These are phyloP conservation scores for Anastrepha obliqua DNA, from an alignment of 1,140 invertebrate species.

Conservation along the genomic window DNA sequence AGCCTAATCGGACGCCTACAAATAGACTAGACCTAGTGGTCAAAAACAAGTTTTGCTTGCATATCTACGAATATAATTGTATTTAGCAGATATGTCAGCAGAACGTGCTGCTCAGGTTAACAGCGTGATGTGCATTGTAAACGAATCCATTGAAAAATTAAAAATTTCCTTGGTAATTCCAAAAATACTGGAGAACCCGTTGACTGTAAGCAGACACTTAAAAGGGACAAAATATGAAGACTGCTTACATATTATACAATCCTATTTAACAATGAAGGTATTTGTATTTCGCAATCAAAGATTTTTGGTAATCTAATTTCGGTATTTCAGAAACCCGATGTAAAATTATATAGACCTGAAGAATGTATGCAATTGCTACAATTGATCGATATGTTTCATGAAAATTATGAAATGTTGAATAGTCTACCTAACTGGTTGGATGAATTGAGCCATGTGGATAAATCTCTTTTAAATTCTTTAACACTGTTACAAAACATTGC, in stretches of 20 bases:
- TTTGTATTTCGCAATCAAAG: background rate
- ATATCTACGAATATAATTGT: background rate
- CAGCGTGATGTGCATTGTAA: slow-evolving; percentile 55
- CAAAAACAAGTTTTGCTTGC: background rate
- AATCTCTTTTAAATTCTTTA: slow-evolving; percentile 55
- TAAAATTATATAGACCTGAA: background rate
- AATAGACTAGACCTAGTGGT: too few species aligned
- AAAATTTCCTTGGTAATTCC: slow-evolving; percentile 55
- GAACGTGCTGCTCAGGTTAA: slow-evolving; percentile 50
- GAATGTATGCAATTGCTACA: slow-evolving; percentile 29
- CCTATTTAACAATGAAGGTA: slow-evolving; percentile 52
- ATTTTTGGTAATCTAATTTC: background rate
- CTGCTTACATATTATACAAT: slow-evolving; percentile 28
- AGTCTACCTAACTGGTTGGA: slow-evolving; percentile 37
- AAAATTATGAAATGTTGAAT: slow-evolving; percentile 54
- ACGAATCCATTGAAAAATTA: slow-evolving; percentile 56
- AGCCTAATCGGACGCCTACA: background rate
- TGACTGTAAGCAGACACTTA: slow-evolving; percentile 37
- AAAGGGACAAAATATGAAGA: slow-evolving; percentile 4
- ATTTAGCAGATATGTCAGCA: slow-evolving; percentile 40
- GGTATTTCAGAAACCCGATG: background rate
- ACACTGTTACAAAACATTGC: slow-evolving; percentile 47
- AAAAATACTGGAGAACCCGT: slow-evolving; percentile 52
- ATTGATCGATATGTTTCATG: slow-evolving; percentile 58
- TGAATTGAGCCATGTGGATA: slow-evolving; percentile 41